These are phyloP conservation scores for Melanostigma gelatinosum DNA, from an alignment of 2,113 vertebrate species.

Conservation along the genomic window DNA sequence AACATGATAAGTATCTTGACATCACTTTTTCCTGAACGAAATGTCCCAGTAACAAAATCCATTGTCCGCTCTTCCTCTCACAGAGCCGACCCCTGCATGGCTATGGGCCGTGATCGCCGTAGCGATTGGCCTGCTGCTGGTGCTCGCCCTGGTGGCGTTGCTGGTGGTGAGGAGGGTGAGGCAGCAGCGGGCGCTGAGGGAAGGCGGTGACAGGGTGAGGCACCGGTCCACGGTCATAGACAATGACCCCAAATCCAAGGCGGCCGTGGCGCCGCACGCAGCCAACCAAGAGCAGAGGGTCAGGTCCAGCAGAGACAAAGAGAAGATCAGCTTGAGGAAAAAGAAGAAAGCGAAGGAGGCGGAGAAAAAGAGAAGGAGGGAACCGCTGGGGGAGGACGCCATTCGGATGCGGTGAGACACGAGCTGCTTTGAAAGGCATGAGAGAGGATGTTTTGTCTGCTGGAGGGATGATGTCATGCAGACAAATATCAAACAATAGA, in stretches of 20 bases:
- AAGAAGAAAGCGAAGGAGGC: conserved; percentile 83
- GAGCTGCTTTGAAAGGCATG: background rate
- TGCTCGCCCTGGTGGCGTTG: conserved; percentile 73
- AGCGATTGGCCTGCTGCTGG: conserved; percentile 72
- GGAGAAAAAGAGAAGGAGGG: conserved; percentile 83
- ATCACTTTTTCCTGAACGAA: background rate
- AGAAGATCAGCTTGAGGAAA: conserved; percentile 75
- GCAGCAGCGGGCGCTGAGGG: conserved; percentile 69
- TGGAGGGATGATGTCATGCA: conserved; percentile 28
- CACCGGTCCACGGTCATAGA: conserved; percentile 62
- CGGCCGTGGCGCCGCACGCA: conserved; percentile 48
- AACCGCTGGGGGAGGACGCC: conserved; percentile 91
- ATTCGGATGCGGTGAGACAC: conserved; percentile 87
- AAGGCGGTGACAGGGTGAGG: conserved; percentile 45
- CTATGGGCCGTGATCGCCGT: conserved; percentile 81
- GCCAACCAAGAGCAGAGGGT: conserved; percentile 65
- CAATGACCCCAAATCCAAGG: conserved; percentile 57
- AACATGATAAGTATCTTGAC: background rate
- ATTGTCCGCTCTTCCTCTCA: background rate
- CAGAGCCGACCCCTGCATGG: conserved; percentile 73
- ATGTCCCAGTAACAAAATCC: background rate
- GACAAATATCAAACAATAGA: conserved; percentile 6
- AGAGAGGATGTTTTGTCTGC: conserved; percentile 42
- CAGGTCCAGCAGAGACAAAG: conserved; percentile 68
- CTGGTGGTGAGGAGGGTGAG: conserved; percentile 81